These are phyloP conservation scores for Clanis bilineata DNA, from an alignment of 2,888 invertebrate species.

Conservation along the genomic window DNA sequence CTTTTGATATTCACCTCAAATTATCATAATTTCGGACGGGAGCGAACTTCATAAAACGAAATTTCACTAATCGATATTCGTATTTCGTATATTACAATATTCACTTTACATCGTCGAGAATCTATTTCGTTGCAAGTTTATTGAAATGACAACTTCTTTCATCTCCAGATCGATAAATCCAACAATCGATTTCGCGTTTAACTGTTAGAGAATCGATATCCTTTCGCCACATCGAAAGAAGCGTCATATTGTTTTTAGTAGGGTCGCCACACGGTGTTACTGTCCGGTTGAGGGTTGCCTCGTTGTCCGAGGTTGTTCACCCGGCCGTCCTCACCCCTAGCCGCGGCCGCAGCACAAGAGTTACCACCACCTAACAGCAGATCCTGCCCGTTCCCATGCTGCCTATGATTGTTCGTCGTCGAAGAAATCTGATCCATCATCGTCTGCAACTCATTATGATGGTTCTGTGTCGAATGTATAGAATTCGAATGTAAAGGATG, in stretches of 20 bases:
- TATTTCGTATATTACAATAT: constrained; percentile 46
- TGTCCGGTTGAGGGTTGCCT: constrained; percentile 84
- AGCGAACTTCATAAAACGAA: constrained; percentile 56
- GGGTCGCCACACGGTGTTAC: constrained; percentile 89
- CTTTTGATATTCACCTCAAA: constrained; percentile 25
- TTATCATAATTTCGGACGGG: constrained; percentile 77
- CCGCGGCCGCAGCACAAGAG: constrained; percentile 82
- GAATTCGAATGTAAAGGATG: constrained; percentile 86
- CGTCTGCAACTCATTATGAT: constrained; percentile 87
- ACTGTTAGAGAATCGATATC: neutral
- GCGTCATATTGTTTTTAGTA: constrained; percentile 77
- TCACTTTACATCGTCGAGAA: constrained; percentile 45
- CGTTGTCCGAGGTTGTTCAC: constrained; percentile 80
- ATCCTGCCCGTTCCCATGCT: constrained; percentile 68
- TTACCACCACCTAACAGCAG: constrained; percentile 81
- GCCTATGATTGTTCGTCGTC: constrained; percentile 82
- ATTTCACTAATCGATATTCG: constrained; percentile 44
- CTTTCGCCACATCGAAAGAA: constrained; percentile 36
- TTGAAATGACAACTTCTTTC: constrained; percentile 41
- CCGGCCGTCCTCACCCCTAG: constrained; percentile 81
- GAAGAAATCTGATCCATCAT: constrained; percentile 90
- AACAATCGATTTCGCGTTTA: neutral
- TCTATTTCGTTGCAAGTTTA: constrained; percentile 60
- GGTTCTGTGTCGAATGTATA: constrained; percentile 84
- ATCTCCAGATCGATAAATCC: constrained; percentile 27